phyloP scores from a whole-genome alignment of 2,888 invertebrate genomes.

The Lysandra coridon region DNA sequence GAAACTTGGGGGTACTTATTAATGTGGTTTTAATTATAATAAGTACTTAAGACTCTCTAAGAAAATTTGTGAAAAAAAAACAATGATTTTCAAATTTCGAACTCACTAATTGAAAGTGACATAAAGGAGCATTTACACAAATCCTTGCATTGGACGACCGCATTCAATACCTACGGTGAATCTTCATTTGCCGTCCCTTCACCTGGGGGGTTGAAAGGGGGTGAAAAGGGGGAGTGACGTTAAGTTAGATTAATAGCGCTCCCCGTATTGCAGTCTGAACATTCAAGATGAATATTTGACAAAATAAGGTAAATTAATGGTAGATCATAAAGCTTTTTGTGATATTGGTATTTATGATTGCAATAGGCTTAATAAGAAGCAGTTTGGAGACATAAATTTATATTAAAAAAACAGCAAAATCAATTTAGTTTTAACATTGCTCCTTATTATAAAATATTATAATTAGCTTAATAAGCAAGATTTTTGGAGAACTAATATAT shows the following conservation, averaged over 20 bases:
- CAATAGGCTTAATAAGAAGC: background rate
- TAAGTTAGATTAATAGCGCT: slow-evolving; percentile 71
- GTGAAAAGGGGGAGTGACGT: slow-evolving; percentile 52
- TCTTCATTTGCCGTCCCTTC: slow-evolving; percentile 61
- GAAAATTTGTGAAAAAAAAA: too few species aligned
- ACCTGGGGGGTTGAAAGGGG: slow-evolving; percentile 50
- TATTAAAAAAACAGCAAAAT: background rate
- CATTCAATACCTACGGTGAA: slow-evolving; percentile 48
- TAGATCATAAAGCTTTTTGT: background rate
- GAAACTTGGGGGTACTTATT: too few species aligned
- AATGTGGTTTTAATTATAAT: too few species aligned
- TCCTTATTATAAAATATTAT: too few species aligned
- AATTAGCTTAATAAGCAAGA: too few species aligned
- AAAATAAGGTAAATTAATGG: slow-evolving; percentile 2
- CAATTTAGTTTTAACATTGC: too few species aligned
- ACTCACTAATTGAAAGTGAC: background rate
- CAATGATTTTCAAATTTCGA: background rate
- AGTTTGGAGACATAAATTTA: background rate
- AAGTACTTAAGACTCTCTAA: too few species aligned
- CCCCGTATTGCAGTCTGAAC: slow-evolving; percentile 47
- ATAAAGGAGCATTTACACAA: slow-evolving; percentile 30
- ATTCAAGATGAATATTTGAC: slow-evolving; percentile 41
- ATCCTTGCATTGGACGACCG: slow-evolving; percentile 15
- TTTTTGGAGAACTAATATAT: too few species aligned
- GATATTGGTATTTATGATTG: background rate